Evolutionary conservation across 2,888 invertebrate genomes (phyloP).

Genomic region (Eumerus sabulonum): DNA sequence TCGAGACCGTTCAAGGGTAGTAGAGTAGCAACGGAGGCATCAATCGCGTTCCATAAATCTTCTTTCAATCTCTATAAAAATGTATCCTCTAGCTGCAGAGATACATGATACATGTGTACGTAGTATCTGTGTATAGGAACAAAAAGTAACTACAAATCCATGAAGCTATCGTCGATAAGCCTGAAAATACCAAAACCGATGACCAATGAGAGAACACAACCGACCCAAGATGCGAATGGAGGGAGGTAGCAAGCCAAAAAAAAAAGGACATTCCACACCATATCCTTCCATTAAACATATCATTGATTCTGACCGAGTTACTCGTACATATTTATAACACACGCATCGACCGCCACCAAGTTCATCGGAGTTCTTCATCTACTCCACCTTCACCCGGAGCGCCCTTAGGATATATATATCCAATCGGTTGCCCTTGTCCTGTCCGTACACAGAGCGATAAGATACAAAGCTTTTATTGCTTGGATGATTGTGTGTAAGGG

Average conservation of each 20-base stretch:
- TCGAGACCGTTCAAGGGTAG: neutral
- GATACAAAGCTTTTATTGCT: conserved; percentile 62
- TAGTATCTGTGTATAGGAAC: neutral
- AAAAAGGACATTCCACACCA: conserved; percentile 65
- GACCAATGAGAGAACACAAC: too few relatives aligned
- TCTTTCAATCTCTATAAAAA: conserved; percentile 64
- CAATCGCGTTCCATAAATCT: conserved; percentile 52
- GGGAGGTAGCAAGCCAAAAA: neutral
- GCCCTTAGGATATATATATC: too few relatives aligned
- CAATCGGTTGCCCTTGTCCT: conserved; percentile 28
- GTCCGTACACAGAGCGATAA: conserved; percentile 54
- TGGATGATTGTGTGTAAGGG: conserved; percentile 42
- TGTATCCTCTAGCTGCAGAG: conserved; percentile 54
- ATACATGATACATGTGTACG: neutral
- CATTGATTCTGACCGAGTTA: conserved; percentile 52
- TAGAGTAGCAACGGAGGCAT: neutral
- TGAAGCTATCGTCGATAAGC: too few relatives aligned
- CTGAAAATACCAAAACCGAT: too few relatives aligned
- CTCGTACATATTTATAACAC: conserved; percentile 37
- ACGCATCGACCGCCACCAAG: conserved; percentile 24
- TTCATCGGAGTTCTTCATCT: too few relatives aligned
- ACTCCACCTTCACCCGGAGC: too few relatives aligned
- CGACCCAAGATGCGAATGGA: too few relatives aligned
- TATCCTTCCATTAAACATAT: conserved; percentile 65
- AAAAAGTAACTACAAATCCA: conserved; percentile 51